A percentile compares a stretch with the other conserved stretches of the same genome.
phyloP scores from a whole-genome alignment of 2,113 vertebrate species.

The Trogon surrucura region DNA sequence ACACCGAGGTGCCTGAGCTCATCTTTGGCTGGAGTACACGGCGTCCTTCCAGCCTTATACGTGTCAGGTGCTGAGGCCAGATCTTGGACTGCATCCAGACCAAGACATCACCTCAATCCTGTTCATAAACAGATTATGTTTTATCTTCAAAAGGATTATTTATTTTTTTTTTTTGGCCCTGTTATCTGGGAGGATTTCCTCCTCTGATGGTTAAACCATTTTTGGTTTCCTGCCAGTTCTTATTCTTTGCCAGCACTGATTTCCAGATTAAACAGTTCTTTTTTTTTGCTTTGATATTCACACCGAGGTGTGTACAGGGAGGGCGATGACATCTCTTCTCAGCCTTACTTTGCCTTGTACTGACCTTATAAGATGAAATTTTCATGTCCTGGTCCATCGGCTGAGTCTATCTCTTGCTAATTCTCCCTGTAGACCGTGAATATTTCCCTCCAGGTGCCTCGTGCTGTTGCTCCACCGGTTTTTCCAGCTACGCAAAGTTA shows the following conservation, averaged over 20 bases:
- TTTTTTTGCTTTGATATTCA: not conserved
- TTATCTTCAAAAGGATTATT: not conserved
- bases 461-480: not conserved
- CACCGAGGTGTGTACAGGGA: not conserved
- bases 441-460: not conserved
- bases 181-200: not conserved
- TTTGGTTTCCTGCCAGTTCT: conserved; percentile 1
- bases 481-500: not conserved
- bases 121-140: not conserved
- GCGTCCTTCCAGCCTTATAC: not conserved
- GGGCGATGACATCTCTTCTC: not conserved
- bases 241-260: not conserved
- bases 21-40: not conserved
- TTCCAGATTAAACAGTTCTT: not conserved
- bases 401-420: not conserved
- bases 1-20: conserved; percentile 41
- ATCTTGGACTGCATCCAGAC: not conserved
- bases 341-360: not conserved
- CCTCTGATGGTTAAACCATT: not conserved
- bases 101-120: not conserved
- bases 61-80: conserved; percentile 34
- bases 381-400: not conserved
- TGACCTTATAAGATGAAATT: not conserved
- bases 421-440: not conserved
- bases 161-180: not conserved